Percentiles rank a stretch among this genome's conserved stretches.
phyloP scores from a whole-genome alignment of 2,888 invertebrate genomes.

The Epinotia nisella region DNA sequence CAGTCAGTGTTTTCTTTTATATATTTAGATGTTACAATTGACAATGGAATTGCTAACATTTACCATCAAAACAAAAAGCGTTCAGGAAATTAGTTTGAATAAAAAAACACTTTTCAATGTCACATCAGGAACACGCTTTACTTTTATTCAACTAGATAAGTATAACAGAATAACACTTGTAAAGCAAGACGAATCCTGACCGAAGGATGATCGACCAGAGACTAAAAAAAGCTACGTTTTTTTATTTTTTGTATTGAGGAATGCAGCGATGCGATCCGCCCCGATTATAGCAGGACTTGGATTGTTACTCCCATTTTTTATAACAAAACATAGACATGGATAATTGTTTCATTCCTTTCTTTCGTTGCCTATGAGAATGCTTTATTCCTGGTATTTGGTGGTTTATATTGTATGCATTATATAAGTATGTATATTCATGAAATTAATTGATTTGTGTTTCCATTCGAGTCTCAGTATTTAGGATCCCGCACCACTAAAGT shows the following conservation, averaged over 20 bases:
- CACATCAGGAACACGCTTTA: constrained; percentile 57
- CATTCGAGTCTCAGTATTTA: too few relatives aligned
- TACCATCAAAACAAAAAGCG: too few relatives aligned
- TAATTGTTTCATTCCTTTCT: constrained; percentile 29
- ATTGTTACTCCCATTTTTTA: constrained; percentile 39
- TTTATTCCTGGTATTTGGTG: background rate
- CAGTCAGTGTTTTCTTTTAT: too few relatives aligned
- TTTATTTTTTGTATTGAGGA: constrained; percentile 55
- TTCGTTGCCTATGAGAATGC: background rate
- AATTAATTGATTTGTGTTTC: too few relatives aligned
- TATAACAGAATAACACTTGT: constrained; percentile 67
- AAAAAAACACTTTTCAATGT: background rate
- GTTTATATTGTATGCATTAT: too few relatives aligned
- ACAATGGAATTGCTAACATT: too few relatives aligned
- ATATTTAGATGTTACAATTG: too few relatives aligned
- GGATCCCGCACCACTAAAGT: too few relatives aligned
- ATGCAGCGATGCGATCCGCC: constrained; percentile 55
- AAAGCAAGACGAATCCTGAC: constrained; percentile 75
- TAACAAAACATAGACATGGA: constrained; percentile 37
- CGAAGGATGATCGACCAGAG: constrained; percentile 52
- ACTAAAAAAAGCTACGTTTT: constrained; percentile 44
- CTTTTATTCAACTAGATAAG: constrained; percentile 53
- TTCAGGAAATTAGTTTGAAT: background rate
- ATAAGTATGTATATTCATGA: too few relatives aligned
- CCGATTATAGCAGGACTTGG: constrained; percentile 48